Conservation (phyloP, 2,888 invertebrate genomes). For the Sabatieria punctata region DNA sequence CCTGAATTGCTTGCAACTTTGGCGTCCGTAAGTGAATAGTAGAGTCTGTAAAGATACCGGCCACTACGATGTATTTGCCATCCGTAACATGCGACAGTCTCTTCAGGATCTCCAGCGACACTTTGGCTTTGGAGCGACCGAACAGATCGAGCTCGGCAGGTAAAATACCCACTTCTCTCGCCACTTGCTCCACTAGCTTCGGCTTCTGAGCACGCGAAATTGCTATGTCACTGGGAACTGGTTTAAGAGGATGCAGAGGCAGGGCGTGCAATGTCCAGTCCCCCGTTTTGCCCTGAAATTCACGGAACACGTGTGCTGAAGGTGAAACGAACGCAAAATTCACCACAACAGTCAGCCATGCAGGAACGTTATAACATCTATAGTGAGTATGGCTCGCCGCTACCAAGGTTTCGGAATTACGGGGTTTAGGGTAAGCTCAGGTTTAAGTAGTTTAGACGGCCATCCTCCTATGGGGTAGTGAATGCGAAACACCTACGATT, state of each 20-base stretch:
- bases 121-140: constrained; percentile 85
- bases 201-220: constrained; percentile 52
- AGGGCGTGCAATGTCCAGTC: constrained; percentile 57
- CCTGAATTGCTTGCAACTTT: constrained; percentile 43
- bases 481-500: too few species aligned
- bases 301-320: too few species aligned
- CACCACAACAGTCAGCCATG: too few species aligned
- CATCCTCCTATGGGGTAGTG: too few species aligned
- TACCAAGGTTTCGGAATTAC: too few species aligned
- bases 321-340: too few species aligned
- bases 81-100: constrained; percentile 49
- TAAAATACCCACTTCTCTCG: constrained; percentile 35
- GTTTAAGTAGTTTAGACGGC: too few species aligned
- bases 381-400: too few species aligned
- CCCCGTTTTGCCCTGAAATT: constrained; percentile 23
- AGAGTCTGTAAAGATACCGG: too few species aligned
- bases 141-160: constrained; percentile 67
- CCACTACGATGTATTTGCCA: constrained; percentile 86
- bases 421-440: too few species aligned
- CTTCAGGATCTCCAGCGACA: constrained; percentile 59
- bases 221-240: constrained; percentile 77
- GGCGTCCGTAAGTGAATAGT: background rate
- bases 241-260: constrained; percentile 44
- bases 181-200: constrained; percentile 19
- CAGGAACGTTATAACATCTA: too few species aligned